A percentile compares a stretch with the other conserved stretches of the same genome.
These are phyloP conservation scores for Vimba vimba DNA, from an alignment of 2,113 vertebrate genomes.

Conservation along the genomic window DNA sequence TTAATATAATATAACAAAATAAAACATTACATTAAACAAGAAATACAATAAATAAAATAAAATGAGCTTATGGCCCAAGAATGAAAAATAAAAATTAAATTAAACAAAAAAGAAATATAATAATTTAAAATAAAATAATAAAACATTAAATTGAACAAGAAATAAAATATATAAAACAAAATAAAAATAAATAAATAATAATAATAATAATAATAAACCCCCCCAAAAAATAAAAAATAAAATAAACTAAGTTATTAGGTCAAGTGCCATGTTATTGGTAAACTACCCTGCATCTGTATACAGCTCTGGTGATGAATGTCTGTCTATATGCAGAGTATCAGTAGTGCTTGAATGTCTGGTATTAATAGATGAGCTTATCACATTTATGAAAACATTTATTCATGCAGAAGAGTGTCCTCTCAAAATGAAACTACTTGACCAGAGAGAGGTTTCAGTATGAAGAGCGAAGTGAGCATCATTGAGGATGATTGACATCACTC, in stretches of 20 bases:
- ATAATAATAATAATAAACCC: too few relatives aligned
- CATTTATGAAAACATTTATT: constrained; percentile 19
- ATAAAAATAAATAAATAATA: too few relatives aligned
- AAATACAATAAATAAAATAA: too few relatives aligned
- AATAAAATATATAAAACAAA: too few relatives aligned
- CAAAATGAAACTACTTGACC: constrained; percentile 28
- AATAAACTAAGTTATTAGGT: neutral
- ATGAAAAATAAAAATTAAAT: neutral
- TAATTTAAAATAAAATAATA: too few relatives aligned
- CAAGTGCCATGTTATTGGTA: neutral
- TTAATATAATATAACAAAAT: too few relatives aligned
- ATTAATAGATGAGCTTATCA: constrained; percentile 1
- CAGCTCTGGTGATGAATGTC: neutral
- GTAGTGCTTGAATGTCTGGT: neutral
- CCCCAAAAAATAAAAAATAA: too few relatives aligned
- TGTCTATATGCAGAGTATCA: neutral
- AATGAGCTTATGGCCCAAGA: too few relatives aligned
- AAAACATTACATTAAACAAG: too few relatives aligned
- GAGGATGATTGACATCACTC: constrained; percentile 21
- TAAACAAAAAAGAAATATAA: neutral
- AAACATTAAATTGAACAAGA: too few relatives aligned
- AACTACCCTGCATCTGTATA: neutral
- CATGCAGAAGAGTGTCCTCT: constrained; percentile 29
- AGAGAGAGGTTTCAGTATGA: neutral
- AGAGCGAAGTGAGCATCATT: constrained; percentile 6